A percentile compares a stretch with the other conserved stretches of the same genome.
These are phyloP conservation scores for Euclidia mi DNA, from an alignment of 2,888 invertebrate genomes.

Conservation along the genomic window DNA sequence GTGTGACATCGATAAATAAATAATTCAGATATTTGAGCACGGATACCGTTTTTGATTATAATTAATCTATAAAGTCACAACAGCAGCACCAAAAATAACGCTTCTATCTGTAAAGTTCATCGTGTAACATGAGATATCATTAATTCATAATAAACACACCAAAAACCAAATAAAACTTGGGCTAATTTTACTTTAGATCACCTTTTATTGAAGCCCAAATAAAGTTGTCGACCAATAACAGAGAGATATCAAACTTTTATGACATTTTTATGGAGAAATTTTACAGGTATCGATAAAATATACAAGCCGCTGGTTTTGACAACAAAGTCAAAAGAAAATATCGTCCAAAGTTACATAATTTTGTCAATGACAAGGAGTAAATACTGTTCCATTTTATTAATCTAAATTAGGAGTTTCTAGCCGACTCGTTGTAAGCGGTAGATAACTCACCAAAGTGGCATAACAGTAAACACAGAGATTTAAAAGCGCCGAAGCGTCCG, in stretches of 20 bases:
- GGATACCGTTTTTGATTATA: too few species aligned
- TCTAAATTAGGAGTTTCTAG: constrained; percentile 72
- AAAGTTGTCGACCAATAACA: constrained; percentile 40
- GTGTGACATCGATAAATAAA: too few species aligned
- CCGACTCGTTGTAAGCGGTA: constrained; percentile 60
- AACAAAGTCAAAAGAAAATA: constrained; percentile 35
- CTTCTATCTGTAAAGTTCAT: background rate
- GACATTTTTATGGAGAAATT: constrained; percentile 60
- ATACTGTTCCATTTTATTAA: constrained; percentile 56
- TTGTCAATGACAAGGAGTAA: constrained; percentile 40
- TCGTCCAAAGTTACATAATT: constrained; percentile 33
- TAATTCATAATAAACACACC: constrained; percentile 1
- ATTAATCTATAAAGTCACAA: too few species aligned
- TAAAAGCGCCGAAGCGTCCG: constrained; percentile 75
- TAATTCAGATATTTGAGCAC: too few species aligned
- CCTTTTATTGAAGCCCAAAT: constrained; percentile 38
- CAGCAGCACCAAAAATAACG: background rate
- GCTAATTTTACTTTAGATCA: constrained; percentile 25
- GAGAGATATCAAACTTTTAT: constrained; percentile 45
- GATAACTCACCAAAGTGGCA: constrained; percentile 73
- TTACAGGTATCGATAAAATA: constrained; percentile 50
- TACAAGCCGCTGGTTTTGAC: constrained; percentile 43
- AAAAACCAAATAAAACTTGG: constrained; percentile 9
- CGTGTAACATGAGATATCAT: background rate
- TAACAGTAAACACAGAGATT: constrained; percentile 77